These are phyloP conservation scores for Teleopsis dalmanni DNA, from an alignment of 1,140 invertebrate genomes.

Conservation along the genomic window DNA sequence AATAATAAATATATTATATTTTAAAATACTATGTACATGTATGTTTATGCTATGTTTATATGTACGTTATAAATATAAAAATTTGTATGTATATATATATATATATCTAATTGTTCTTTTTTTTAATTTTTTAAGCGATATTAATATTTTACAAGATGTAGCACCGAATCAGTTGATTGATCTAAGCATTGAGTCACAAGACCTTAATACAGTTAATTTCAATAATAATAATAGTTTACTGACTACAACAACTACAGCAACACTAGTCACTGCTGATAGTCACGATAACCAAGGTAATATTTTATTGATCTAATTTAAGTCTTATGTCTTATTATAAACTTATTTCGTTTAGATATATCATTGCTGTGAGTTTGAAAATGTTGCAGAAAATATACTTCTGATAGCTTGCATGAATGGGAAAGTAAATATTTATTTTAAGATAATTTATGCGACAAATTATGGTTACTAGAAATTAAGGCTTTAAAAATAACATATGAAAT, in stretches of 20 bases:
- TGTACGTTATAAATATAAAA: too few relatives aligned
- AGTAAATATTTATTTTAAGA: background rate
- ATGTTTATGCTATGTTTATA: background rate
- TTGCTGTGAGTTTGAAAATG: constrained; percentile 39
- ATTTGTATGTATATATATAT: too few relatives aligned
- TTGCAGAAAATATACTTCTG: constrained; percentile 12
- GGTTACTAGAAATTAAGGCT: constrained; percentile 31
- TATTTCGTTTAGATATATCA: constrained; percentile 40
- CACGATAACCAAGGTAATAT: constrained; percentile 42
- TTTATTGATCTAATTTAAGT: background rate
- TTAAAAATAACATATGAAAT: too few relatives aligned
- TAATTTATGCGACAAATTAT: constrained; percentile 31
- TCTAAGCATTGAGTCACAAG: constrained; percentile 42
- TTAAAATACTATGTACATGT: background rate
- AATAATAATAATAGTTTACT: constrained; percentile 43
- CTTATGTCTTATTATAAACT: background rate
- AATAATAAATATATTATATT: background rate
- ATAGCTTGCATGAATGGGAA: background rate
- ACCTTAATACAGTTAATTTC: constrained; percentile 24
- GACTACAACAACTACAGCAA: constrained; percentile 39
- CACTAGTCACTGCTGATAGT: constrained; percentile 46
- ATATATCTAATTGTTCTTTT: too few relatives aligned
- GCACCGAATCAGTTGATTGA: constrained; percentile 37
- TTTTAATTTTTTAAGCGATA: constrained; percentile 26
- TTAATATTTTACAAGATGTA: constrained; percentile 36